These are phyloP conservation scores for Sphenopsis melanotis DNA, from an alignment of 2,797 vertebrate genomes.

Conservation along the genomic window DNA sequence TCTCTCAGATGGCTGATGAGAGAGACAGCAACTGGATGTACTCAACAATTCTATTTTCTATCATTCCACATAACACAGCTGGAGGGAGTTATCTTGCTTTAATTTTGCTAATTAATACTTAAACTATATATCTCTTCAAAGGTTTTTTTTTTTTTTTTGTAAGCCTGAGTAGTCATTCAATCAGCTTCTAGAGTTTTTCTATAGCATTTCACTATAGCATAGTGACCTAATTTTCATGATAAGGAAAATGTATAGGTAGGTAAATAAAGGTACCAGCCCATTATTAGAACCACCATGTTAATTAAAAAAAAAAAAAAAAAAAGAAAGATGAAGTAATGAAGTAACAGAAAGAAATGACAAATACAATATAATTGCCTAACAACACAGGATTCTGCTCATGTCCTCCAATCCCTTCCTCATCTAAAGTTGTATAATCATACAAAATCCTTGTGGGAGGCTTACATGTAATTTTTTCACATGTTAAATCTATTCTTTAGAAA, in stretches of 20 bases:
- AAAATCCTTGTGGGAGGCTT: not conserved
- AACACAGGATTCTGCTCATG: not conserved
- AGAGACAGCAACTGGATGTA: not conserved
- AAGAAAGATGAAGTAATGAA: not conserved
- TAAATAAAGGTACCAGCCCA: not conserved
- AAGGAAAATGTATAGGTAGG: not conserved
- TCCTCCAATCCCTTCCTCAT: not conserved
- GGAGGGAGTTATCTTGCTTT: not conserved
- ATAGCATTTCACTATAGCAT: not conserved
- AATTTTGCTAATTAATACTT: not conserved
- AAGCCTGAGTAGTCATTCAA: not conserved
- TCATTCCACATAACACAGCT: not conserved
- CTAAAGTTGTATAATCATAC: not conserved
- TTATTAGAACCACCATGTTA: not conserved
- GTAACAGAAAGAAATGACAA: not conserved
- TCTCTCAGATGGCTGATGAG: not conserved
- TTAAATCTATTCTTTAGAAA: not conserved
- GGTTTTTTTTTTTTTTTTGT: not conserved
- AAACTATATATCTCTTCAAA: not conserved
- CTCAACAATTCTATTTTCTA: not conserved
- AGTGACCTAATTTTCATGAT: not conserved
- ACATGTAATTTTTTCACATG: not conserved
- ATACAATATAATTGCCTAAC: not conserved
- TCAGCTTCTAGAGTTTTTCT: not conserved
- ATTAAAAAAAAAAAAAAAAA: not conserved